Base-by-base conservation (phyloP, 2,113 vertebrate genomes). In the Syngnathus floridae region DNA sequence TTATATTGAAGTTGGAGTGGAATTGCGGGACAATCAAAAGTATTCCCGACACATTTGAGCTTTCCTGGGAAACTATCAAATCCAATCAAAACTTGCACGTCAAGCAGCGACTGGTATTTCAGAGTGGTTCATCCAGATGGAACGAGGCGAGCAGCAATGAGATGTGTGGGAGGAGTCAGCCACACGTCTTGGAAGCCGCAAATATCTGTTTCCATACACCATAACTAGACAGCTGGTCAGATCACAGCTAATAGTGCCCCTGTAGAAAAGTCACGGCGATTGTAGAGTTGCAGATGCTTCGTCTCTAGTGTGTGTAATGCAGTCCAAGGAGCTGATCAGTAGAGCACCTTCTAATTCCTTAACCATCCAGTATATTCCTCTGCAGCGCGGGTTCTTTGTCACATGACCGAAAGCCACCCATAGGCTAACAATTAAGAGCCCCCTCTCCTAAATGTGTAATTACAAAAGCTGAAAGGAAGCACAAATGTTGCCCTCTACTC, bases 401-500 rank as follows among this genome's bases (percentile, higher is more conserved):
- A 21, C 40, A 22, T 61, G 59, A 41, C 59, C 59, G 26, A 61
- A 60, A 60, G 37, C 36, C 57, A 60, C 36, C 57, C 38, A 41
- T 68, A 61, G 62, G 69, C 70, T 67, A 67, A 11, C 45, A 1
- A 69, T 79, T 83, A 76, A 80, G 76, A 69, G 72, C 69, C 74
- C 80, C 68, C 79, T 69, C 78, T 76, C 82, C 81, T 71, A 72
- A 65, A 72, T 67, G 71, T 86, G 79, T 82, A 87, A 82, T 88
- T 84, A 79, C 74, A 72, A 70, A 71, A 73, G 80, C 80, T 88
- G 85, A 77, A 80, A 66, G 78, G 74, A 70, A 84, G 77, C 77
- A 73, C 75, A 87, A 81, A 82, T 82, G 66, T 85, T 81, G 84
- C 82, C 85, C 78, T 80, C 78, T 84, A 76, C 78, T 84, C 75